phyloP scores from a whole-genome alignment of 2,113 vertebrate species.

The Progne subis region DNA sequence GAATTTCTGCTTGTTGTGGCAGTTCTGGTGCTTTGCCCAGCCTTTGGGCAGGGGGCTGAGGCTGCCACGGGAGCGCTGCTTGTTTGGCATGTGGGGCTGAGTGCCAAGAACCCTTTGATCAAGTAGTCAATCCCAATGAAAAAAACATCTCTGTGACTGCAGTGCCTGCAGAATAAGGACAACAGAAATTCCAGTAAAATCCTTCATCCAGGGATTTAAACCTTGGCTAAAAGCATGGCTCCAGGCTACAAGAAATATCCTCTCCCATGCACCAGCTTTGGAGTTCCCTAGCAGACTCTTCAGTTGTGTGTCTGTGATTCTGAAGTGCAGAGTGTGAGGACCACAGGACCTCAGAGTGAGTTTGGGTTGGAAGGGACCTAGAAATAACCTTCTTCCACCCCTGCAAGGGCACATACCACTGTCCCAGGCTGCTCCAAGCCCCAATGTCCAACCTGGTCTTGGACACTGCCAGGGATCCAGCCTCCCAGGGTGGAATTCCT shows the following conservation, averaged over 20 bases:
- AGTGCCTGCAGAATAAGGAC: background rate
- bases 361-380: background rate
- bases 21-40: background rate
- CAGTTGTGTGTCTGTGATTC: background rate
- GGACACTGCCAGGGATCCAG: background rate
- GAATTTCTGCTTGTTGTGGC: background rate
- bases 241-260: background rate
- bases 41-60: background rate
- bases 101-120: background rate
- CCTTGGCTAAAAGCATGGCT: background rate
- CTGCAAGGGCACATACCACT: background rate
- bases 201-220: background rate
- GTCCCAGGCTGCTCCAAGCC: background rate
- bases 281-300: background rate
- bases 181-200: background rate
- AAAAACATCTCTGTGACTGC: background rate
- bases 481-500: rapidly evolving
- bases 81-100: background rate
- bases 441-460: background rate
- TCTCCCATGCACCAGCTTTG: background rate
- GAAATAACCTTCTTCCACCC: background rate
- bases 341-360: background rate
- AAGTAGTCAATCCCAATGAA: background rate
- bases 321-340: background rate
- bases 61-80: background rate